Evolutionary conservation across 1,140 invertebrate species (phyloP), one percentile per base, ranked within the genome.

Genomic region (Drosophila willistoni): DNA sequence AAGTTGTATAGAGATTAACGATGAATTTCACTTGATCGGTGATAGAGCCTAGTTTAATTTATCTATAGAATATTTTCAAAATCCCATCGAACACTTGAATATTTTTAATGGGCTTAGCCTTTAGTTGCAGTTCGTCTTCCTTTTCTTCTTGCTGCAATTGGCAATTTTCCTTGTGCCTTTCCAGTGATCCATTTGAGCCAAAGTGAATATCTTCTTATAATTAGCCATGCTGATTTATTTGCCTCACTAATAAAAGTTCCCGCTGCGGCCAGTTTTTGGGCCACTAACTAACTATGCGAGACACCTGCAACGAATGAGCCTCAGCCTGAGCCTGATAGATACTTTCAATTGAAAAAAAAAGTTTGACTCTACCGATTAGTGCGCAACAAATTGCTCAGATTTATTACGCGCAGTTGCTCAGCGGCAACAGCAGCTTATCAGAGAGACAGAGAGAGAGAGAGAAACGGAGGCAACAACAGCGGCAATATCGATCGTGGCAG

Each of bases 321-420:
- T 25, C 3, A 29, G 29, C 29, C 44, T 22, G 17, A 87, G 77
- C 67, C 76, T 55, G 73, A 68, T 71, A 65, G 72, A 82, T 79
- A 83, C 83, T 86, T 87, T 82, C 75, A 87, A 86, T 86, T 87
- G 82, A 29, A 29, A 29, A n/a, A 86, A 86, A 70, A 79, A 57
- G 60, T 70, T 64, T 67, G 76, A 73, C 81, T 71, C 62, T 73
- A 76, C 63, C 83, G 83, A 87, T 87, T 87, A 87, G 79, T 78
- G 83, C 67, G 80, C 83, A 87, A 87, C 83, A 87, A 87, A 87
- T 87, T 87, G 83, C 79, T 68, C 80, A 87, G 83, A 87, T 87
- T 87, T 87, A 87, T 87, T 87, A 87, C 79, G 83, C 83, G 83
- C 64, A 55, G 22, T 25, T 25, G 22, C 22, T 25, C 22, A 25